Base-by-base conservation (phyloP, 1,140 invertebrate species). In the Lordiphosa mommai region DNA sequence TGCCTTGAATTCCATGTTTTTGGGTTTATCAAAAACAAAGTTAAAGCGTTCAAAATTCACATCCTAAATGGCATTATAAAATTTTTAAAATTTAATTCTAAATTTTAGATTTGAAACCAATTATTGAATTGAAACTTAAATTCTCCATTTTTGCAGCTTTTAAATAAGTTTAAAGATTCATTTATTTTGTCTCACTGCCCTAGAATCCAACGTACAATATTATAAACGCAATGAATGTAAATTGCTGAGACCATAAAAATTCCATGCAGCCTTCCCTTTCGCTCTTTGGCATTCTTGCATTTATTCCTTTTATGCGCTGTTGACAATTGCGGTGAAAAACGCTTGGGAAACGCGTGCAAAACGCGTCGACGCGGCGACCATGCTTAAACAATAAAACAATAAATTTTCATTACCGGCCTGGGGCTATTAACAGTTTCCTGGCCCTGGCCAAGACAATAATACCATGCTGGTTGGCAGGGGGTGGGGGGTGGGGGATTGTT, bases 311-410 rank as follows among this genome's bases (percentile, higher is more conserved):
- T 46, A 63, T 64, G 43, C 63, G 52, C 61, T 65, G 61, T 55
- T 65, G 61, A 66, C 63, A 49, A 38, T 66, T 63, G 63, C 61
- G 63, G 46, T 43, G 60, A 38, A 36, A 43, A 56, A 48, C 32
- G 43, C 50, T 7, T 38, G 37, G 14, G 61, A 49, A 66, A 66
- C 61, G 63, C 61, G 38, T 50, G 55, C 63, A 23, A 58, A 59
- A 33, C 47, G 64, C 61, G 14, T 43, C 10, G 61, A 44, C 63
- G 65, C 36, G 40, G 20, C 63, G 20, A 23, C 20, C 20, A 23
- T 6, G 70, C 71, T 82, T 82, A 80, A 80, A 82, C 76, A 80
- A 80, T 80, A 80, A 80, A 80, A 80, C 74, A 74, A 80, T 80
- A 80, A 80, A 80, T 80, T 82, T 80, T 80, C 76, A 80, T 80